phyloP scores from a whole-genome alignment of 2,888 invertebrate genomes.

The Hydriomena furcata region DNA sequence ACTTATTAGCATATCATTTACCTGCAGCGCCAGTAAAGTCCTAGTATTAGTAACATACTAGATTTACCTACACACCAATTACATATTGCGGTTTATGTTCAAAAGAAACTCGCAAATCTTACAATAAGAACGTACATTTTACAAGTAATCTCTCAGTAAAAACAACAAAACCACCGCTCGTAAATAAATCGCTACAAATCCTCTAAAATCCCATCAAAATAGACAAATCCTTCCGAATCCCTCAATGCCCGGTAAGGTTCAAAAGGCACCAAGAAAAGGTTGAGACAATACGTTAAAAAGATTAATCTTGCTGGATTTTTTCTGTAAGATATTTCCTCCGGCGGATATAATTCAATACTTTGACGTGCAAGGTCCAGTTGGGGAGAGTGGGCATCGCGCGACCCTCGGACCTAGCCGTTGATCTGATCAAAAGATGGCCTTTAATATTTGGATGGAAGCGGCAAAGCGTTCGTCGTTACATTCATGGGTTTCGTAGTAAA shows the following conservation, averaged over 20 bases:
- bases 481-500: not conserved
- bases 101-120: not conserved
- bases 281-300: conserved; percentile 33
- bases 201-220: conserved; percentile 20
- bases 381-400: conserved; percentile 46
- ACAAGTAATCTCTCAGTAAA: not conserved
- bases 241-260: conserved; percentile 6
- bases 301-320: conserved; percentile 33
- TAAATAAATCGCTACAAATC: conserved; percentile 19
- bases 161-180: conserved; percentile 8
- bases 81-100: not conserved
- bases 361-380: conserved; percentile 41
- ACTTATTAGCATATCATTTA: too few species aligned
- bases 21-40: too few species aligned
- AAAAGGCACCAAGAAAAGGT: conserved; percentile 24
- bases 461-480: not conserved
- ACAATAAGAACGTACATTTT: too few species aligned
- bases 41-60: too few species aligned
- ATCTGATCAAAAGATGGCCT: conserved; percentile 65
- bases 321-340: conserved; percentile 26
- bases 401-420: conserved; percentile 61
- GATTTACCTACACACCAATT: too few species aligned
- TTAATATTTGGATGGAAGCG: conserved; percentile 18
- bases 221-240: conserved; percentile 20
- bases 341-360: conserved; percentile 52